Evolutionary conservation across 2,113 vertebrate species (phyloP), one percentile per base, ranked within the genome.

Genomic region (Gymnorhina tibicen): DNA sequence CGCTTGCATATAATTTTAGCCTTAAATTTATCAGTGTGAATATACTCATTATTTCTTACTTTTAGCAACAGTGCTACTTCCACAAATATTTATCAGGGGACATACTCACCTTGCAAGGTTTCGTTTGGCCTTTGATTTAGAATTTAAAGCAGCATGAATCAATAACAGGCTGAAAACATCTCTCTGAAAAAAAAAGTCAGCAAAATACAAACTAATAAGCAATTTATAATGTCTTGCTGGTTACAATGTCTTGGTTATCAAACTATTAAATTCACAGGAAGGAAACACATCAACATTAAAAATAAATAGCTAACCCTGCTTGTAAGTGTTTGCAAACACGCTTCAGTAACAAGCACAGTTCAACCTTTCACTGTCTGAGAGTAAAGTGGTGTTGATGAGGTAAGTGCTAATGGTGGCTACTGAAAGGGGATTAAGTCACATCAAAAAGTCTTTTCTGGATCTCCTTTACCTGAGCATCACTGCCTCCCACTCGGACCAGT

Each of bases 121-220:
- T 92, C 78, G 98, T 92, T 99, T 98, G 60, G 84, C 77, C 46
- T 97, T 97, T 10, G 98, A 98, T 41, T 98, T 97, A 1, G 99
- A 99, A 78, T 98, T 99, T 67, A 99, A 93, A 75, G 99, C 98
- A 3, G 99, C 98, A 23, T 99, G 99, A 86, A 99, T 98, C 56
- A 99, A 72, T 23, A 99, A 83, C 91, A 98, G 99, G 96, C 92
- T 99, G 98, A 99, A 99, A 97, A 99, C 6, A 23, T 99, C 99
- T 90, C 99, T 99, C 99, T 99, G 97, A 23, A 97, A 96, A 85
- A 83, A 89, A 81, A 78, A 67, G 6, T 39, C n/a, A 74, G 26
- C 23, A 60, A 59, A 80, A 84, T 6, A 62, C 5, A 91, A 77
- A 92, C 11, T 27, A 85, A 0, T 80, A 80, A 85, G n/a, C 83